phyloP scores from a whole-genome alignment of 2,113 vertebrate genomes.

The Hucho hucho region DNA sequence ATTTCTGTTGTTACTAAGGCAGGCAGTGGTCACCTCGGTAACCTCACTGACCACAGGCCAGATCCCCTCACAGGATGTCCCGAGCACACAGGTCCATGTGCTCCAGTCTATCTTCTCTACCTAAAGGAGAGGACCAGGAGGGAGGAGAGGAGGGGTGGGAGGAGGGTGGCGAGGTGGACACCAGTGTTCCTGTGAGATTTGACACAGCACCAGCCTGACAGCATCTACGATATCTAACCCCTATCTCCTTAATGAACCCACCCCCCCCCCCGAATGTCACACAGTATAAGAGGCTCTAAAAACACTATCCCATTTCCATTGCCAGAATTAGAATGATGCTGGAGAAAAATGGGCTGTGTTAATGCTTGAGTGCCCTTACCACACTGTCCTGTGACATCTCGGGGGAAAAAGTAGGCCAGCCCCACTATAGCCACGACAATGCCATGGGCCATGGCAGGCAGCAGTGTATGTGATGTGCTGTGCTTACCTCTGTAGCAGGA shows the following conservation, averaged over 20 bases:
- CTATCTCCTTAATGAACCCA: constrained; percentile 30
- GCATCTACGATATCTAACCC: constrained; percentile 32
- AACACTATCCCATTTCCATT: constrained; percentile 50
- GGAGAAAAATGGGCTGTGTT: constrained; percentile 68
- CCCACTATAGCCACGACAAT: constrained; percentile 18
- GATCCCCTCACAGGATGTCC: constrained; percentile 89
- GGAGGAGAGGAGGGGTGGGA: neutral
- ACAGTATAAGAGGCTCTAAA: constrained; percentile 25
- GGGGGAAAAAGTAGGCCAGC: constrained; percentile 45
- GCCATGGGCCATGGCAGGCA: constrained; percentile 13
- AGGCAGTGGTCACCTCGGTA: constrained; percentile 88
- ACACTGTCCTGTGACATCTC: constrained; percentile 33
- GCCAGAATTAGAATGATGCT: constrained; percentile 62
- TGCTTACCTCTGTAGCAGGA: constrained; percentile 85
- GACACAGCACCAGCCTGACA: constrained; percentile 7
- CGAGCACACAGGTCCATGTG: constrained; percentile 95
- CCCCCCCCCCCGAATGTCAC: constrained; percentile 29
- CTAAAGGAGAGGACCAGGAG: constrained; percentile 55
- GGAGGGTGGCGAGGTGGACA: neutral
- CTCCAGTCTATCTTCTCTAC: constrained; percentile 95
- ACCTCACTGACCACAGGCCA: constrained; percentile 95
- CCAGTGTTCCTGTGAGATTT: constrained; percentile 14
- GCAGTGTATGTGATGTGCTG: neutral
- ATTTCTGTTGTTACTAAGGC: constrained; percentile 87
- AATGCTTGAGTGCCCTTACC: constrained; percentile 63